Evolutionary conservation across 2,797 vertebrate genomes (phyloP), one percentile per base, ranked within the genome.

Genomic region (Rhyacichthys aspro): DNA sequence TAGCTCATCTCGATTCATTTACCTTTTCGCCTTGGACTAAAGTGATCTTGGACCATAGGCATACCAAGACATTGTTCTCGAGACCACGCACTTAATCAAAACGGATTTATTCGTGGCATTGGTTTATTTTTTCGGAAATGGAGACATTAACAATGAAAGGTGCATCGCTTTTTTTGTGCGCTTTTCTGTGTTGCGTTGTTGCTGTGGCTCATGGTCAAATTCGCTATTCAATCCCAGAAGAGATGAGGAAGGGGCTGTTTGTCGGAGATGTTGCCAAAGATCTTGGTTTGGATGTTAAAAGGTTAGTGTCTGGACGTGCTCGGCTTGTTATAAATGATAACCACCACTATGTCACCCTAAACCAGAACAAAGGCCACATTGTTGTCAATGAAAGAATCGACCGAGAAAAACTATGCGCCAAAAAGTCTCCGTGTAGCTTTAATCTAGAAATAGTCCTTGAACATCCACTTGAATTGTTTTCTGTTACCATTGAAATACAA

Each of bases 191-290:
- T 72, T 74, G 58, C 48, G 6, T 86, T 81, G 76, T 83, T 61
- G 69, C 64, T 69, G 67, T 71, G 36, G 68, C 85, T 63, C 83
- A 52, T 49, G 90, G 91, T 57, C 88, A 92, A 55, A 90, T 94
- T 67, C 91, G 91, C 60, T 96, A 96, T 90, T 92, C 93, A 33
- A 87, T 96, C 63, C 92, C 91, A 46, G 94, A 96, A 81, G 95
- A 96, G 61, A 89, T 93, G 88, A 91, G 90, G 67, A 91, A 85
- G 70, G 94, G 94, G 2, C 86, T 93, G 16, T 33, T 90, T 16
- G 91, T 96, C 65, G 94, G 94, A 43, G 93, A 95, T 65, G 85
- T 96, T 67, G 92, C 92, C 41, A 86, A 91, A 43, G 94, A 95
- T 72, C 69, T 97, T 50, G 93, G 89, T n/a, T 64, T 97, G 88